phyloP scores from a whole-genome alignment of 2,888 invertebrate species.

The Cosmorhoe ocellata region DNA sequence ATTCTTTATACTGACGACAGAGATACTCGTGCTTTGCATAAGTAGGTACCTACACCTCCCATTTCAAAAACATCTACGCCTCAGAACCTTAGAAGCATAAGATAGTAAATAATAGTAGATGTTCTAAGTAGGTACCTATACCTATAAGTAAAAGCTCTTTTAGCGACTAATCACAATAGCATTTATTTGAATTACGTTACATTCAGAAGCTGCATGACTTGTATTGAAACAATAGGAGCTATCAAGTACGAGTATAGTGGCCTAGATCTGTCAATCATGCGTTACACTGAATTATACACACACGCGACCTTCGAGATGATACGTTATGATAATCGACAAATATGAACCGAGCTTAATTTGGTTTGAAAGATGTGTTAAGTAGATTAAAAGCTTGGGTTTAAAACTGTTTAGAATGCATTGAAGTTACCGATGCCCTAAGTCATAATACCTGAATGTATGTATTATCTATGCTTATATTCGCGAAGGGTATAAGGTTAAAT shows the following conservation, averaged over 20 bases:
- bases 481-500: too few relatives aligned
- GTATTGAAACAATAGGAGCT: slow-evolving; percentile 52
- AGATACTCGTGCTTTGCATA: too few relatives aligned
- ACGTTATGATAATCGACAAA: slow-evolving; percentile 46
- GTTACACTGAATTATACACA: slow-evolving; percentile 14
- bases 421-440: too few relatives aligned
- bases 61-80: too few relatives aligned
- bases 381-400: slow-evolving; percentile 11
- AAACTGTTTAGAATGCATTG: too few relatives aligned
- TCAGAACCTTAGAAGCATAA: too few relatives aligned
- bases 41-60: not conserved
- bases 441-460: too few relatives aligned
- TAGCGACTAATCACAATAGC: not conserved
- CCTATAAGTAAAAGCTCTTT: too few relatives aligned
- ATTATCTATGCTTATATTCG: too few relatives aligned
- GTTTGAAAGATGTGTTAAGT: slow-evolving; percentile 22
- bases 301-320: slow-evolving; percentile 54
- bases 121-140: too few relatives aligned
- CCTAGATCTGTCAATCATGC: slow-evolving; percentile 58
- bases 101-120: too few relatives aligned
- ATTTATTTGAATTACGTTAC: slow-evolving; percentile 2
- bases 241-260: slow-evolving; percentile 22
- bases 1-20: too few relatives aligned
- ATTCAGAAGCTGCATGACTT: slow-evolving; percentile 43
- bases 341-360: slow-evolving; percentile 33